These are phyloP conservation scores for Echinometra lucunter DNA, from an alignment of 53 echinoderm and acorn worm species.

Conservation along the genomic window DNA sequence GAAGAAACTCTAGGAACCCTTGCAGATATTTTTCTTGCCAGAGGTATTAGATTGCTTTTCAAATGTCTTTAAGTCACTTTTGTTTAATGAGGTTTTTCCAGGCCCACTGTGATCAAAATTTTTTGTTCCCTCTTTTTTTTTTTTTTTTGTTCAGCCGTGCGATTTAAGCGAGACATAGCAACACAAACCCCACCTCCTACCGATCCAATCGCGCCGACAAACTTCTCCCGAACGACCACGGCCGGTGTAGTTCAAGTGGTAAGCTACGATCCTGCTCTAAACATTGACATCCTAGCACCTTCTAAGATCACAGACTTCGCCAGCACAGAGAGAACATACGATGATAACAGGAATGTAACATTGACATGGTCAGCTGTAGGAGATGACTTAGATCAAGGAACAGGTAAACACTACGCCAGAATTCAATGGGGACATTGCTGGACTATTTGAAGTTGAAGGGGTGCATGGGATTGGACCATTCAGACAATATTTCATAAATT, in stretches of 20 bases:
- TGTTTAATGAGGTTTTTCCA: not conserved
- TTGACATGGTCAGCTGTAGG: conserved; percentile 31
- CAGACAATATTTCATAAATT: not conserved
- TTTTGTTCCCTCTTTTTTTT: too few relatives aligned
- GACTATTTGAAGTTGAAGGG: not conserved
- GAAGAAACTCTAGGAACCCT: too few relatives aligned
- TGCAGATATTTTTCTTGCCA: too few relatives aligned
- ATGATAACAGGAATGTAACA: not conserved
- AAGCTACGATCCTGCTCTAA: conserved; percentile 12
- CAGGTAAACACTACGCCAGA: not conserved
- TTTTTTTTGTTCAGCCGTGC: too few relatives aligned
- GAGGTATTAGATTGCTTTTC: not conserved
- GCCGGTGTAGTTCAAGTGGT: conserved; percentile 7
- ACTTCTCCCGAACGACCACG: not conserved
- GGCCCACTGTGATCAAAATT: too few relatives aligned
- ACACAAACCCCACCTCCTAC: not conserved
- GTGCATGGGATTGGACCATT: not conserved
- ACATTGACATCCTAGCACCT: conserved; percentile 31
- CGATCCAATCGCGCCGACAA: not conserved
- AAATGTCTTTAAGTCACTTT: not conserved
- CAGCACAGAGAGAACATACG: not conserved
- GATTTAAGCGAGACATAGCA: not conserved
- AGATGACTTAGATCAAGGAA: conserved; percentile 26
- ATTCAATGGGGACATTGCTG: too few relatives aligned
- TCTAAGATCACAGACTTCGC: conserved; percentile 15